Evolutionary conservation across 2,113 vertebrate species (phyloP), one percentile per base, ranked within the genome.

Genomic region (Platysternon megacephalum): DNA sequence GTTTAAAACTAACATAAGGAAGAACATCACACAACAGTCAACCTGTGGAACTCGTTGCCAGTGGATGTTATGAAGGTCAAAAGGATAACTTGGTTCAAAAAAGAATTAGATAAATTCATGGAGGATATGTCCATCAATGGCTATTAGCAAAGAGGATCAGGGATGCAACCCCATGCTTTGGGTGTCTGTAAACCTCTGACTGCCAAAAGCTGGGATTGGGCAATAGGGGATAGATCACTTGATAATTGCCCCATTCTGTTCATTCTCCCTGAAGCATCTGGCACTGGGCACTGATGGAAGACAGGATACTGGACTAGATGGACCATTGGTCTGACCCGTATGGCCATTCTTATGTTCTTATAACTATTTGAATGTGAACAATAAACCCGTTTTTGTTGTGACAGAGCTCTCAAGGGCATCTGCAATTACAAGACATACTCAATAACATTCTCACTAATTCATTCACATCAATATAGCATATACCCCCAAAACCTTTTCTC

Each of bases 331-430:
- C 32, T 65, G 61, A 35, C 32, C 14, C 3, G 1, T 17, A 65
- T 61, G 6, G 13, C 29, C 58, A 61, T 61, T 61, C 58, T 61
- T 61, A 61, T 61, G 29, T 58, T 58, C 56, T 61, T 61, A 61
- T 29, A 28, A 28, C 11, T 58, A 58, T 61, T 32, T 61, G 28
- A 61, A 61, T 61, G 29, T 65, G 78, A 95, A 88, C 84, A 93
- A 95, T 74, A 90, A 96, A 95, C 92, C 88, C 81, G 83, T 72
- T 74, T 74, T 74, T 74, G 29, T 65, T 65, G 86, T 89, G 94
- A 95, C 90, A 93, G 88, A 90, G 74, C 89, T 92, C 56, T 68
- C 52, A 7, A 85, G 93, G 90, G 85, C 96, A 96, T 96, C 88
- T 95, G 83, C 90, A 53, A 85, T 88, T 94, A 46, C 44, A 93